Base-by-base conservation (phyloP, 2,888 invertebrate genomes). In the Drosophila siamana region DNA sequence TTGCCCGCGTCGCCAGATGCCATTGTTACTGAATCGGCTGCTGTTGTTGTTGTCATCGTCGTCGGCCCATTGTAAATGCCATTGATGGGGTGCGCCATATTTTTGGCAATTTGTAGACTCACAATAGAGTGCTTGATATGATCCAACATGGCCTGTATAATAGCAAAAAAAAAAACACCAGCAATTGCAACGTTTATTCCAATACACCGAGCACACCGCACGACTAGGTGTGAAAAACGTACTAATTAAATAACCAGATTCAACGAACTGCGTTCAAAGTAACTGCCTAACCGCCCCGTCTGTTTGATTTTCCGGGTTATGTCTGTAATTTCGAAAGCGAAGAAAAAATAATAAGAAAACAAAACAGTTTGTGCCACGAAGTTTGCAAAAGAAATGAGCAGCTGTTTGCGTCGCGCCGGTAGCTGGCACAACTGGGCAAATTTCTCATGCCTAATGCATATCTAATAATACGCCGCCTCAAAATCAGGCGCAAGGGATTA, bases 71-170 rank as follows among this genome's bases (percentile, higher is more conserved):
- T 96, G 92, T 97, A 97, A 86, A 97, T 95, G 62, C 97, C 97
- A 92, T 97, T 97, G 9, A 97, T 96, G 65, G 98, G 97, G 93
- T 97, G 96, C 33, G 97, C 97, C 84, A 97, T 97, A 92, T 97
- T 97, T 96, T 99, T 99, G 84, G 98, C 98, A 92, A 99, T 98
- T 95, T 99, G 99, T 85, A 99, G 94, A 90, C 98, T 95, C 78
- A 99, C 98, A 93, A 99, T 99, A 89, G 98, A 97, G 94, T 99
- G 99, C 93, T 99, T 99, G 80, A 99, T 97, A 88, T 98, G 97
- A 93, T 99, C 98, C 92, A 99, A 94, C 96, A 99, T 97, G 71
- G 95, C 95, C 96, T 98, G 93, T 15, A 30, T 36, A 28, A 36
- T 7, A 38, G 11, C 13, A 38, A 6, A 50, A 26, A 66, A 46